Evolutionary conservation across 2,888 invertebrate species (phyloP).

Genomic region (Plebejus melissa): DNA sequence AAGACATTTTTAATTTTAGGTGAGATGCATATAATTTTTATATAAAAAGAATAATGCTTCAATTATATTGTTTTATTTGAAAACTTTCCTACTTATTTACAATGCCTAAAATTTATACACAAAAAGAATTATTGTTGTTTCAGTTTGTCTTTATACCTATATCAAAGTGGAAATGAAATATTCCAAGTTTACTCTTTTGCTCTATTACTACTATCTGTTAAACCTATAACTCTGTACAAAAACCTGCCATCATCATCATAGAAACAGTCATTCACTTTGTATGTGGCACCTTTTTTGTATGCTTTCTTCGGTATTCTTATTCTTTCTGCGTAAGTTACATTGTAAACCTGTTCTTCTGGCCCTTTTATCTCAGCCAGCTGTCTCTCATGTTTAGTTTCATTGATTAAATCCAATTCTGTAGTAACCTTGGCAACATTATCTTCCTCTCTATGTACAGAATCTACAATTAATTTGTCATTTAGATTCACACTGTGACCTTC

Average conservation of each 20-base stretch:
- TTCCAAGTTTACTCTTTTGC: not conserved
- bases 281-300: conserved; percentile 81
- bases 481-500: conserved; percentile 53
- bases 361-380: conserved; percentile 46
- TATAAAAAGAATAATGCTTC: conserved; percentile 69
- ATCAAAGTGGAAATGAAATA: too few species aligned
- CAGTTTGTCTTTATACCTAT: too few species aligned
- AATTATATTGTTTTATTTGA: conserved; percentile 56
- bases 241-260: conserved; percentile 90
- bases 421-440: conserved; percentile 38
- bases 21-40: conserved; percentile 71
- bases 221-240: conserved; percentile 87
- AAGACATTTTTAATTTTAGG: conserved; percentile 25
- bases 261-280: conserved; percentile 87
- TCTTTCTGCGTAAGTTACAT: conserved; percentile 74
- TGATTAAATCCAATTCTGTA: conserved; percentile 48
- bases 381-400: conserved; percentile 40
- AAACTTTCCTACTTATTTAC: conserved; percentile 12
- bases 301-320: conserved; percentile 85
- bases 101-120: not conserved
- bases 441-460: conserved; percentile 43
- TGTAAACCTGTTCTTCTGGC: conserved; percentile 42
- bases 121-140: not conserved
- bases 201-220: conserved; percentile 52
- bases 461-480: conserved; percentile 58